phyloP scores from a whole-genome alignment of 2,797 vertebrate species.

The Discoglossus pictus region DNA sequence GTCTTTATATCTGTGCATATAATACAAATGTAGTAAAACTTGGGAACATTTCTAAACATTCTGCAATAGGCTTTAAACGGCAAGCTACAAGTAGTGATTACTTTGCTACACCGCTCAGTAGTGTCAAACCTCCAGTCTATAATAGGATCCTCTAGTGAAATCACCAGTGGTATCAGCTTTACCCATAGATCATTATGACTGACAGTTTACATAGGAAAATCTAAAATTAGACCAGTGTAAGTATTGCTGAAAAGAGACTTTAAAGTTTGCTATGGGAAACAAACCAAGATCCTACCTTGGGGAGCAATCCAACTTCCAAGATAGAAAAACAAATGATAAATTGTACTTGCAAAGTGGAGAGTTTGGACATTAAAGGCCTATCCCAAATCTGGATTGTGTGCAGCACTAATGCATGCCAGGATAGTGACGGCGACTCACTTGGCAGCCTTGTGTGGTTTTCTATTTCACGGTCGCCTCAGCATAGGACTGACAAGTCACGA shows the following conservation, averaged over 20 bases:
- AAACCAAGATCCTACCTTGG: no score
- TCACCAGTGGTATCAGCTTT: conserved; percentile 19
- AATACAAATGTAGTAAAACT: no score
- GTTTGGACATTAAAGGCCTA: neutral
- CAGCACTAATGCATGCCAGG: neutral
- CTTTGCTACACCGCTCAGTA: no score
- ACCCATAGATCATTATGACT: conserved; percentile 8
- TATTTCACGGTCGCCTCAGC: neutral
- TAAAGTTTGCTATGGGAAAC: neutral
- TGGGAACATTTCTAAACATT: no score
- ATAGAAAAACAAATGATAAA: neutral
- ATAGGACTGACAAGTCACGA: no score
- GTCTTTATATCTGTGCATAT: no score
- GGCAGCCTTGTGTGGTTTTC: neutral
- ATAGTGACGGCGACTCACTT: neutral
- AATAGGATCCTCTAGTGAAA: conserved; percentile 16
- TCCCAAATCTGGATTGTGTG: neutral
- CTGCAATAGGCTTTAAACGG: no score
- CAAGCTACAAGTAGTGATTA: no score
- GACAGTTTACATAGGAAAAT: neutral
- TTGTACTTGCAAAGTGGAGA: neutral
- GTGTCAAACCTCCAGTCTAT: no score
- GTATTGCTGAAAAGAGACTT: neutral
- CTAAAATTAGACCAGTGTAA: conserved; percentile 36
- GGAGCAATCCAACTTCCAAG: neutral